These are phyloP conservation scores for Drosophila seclusa DNA, from an alignment of 2,888 invertebrate genomes.

Conservation along the genomic window DNA sequence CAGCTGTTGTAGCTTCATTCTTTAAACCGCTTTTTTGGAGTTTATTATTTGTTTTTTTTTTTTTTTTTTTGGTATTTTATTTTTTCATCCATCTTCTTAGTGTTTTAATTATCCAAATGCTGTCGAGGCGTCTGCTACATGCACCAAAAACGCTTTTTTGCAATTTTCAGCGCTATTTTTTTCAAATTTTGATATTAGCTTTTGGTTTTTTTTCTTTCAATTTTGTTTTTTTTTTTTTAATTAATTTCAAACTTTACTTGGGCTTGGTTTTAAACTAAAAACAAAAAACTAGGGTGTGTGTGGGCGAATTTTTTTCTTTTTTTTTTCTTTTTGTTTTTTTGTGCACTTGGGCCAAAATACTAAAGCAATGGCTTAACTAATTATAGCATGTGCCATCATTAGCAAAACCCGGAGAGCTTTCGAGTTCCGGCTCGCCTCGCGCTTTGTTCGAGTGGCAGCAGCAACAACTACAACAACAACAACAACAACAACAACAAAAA, in stretches of 20 bases:
- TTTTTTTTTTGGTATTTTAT: constrained; percentile 10
- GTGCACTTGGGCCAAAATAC: constrained; percentile 47
- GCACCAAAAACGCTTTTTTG: constrained; percentile 63
- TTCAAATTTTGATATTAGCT: constrained; percentile 18
- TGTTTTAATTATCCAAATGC: constrained; percentile 71
- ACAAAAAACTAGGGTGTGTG: constrained; percentile 5
- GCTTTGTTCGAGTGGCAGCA: constrained; percentile 14
- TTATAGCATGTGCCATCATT: constrained; percentile 66
- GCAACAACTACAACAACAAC: constrained; percentile 7
- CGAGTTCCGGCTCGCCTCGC: constrained; percentile 70
- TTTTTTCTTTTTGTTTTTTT: constrained; percentile 35
- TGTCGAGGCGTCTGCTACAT: constrained; percentile 58
- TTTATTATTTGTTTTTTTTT: constrained; percentile 4
- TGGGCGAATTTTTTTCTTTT: constrained; percentile 16
- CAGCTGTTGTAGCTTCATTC: constrained; percentile 12
- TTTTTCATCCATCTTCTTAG: constrained; percentile 22
- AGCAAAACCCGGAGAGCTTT: constrained; percentile 22
- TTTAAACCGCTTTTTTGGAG: constrained; percentile 22
- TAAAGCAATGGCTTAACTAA: constrained; percentile 58
- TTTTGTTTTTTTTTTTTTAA: constrained; percentile 8
- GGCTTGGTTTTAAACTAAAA: neutral
- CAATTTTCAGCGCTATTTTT: constrained; percentile 47
- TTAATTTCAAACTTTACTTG: constrained; percentile 35
- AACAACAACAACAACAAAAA: constrained; percentile 16
- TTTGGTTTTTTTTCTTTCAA: constrained; percentile 1